Base-by-base conservation (phyloP, 2,113 vertebrate species). In the Xyrauchen texanus region DNA sequence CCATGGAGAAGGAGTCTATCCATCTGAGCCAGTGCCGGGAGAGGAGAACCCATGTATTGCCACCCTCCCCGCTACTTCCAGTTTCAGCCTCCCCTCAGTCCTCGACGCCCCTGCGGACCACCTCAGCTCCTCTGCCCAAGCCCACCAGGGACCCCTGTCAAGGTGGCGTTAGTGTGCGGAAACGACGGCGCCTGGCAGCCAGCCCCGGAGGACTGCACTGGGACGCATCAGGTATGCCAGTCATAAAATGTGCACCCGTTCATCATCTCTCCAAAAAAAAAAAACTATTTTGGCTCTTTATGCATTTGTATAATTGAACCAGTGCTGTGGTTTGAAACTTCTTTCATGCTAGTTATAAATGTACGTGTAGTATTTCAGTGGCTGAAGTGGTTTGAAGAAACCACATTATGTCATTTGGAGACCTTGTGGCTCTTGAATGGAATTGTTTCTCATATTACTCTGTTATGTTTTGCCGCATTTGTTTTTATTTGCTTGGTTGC, bases 161-260 rank as follows among this genome's bases (percentile, higher is more conserved):
- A 1, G 74, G 82, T 0, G 77, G 86, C 0, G 79, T 87, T 76
- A 86, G 73, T 66, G 76, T 92, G 72, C 89, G 91, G 86, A 94
- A 93, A 69, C 87, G 88, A 0, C 86, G 90, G 16, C 92, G 92
- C 6, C 89, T 95, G 3, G 92, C 91, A 0, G 88, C 93, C 77
- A 91, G 92, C 74, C 93, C 93, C 0, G 92, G 93, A 64, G 94
- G 94, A 44, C 91, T 94, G 77, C 94, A 92, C 81, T 94, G 91
- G 91, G 91, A 85, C 57, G 88, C 91, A 51, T 76, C 92, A 94
- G 94, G 94, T 95, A 88, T 67, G 71, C 44, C 61, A 44, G 53
- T 68, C 68, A 13, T 8, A 42, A 52, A 7, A 55, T 76, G 21
- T 42, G 15, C 69, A 69, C 42, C 7, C 49, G 51, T 73, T 61